Base-by-base conservation (phyloP, 2,888 invertebrate genomes). In the Eretmocerus hayati region DNA sequence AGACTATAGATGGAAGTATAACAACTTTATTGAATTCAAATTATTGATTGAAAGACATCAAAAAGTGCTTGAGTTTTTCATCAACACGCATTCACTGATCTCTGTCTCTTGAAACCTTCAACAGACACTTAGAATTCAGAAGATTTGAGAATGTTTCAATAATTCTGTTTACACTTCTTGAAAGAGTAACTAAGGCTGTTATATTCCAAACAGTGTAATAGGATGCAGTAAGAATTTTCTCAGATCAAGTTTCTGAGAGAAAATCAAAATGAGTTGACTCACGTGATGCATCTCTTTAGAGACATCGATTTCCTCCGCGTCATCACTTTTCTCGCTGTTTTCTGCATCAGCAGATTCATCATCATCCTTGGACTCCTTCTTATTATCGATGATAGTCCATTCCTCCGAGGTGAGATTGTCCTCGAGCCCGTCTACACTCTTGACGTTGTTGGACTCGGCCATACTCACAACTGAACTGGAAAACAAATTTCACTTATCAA, bases 301-400 rank as follows among this genome's bases (percentile, higher is more conserved):
- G 4, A 30, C 41, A 4, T 19, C 21, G 30, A 22, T 31, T 36
- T 46, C 43, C 15, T 46, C 30, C n/a, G 20, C 4, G 9, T 45
- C 21, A 6, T 44, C 21, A 18, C n/a, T 39, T 15, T 30, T 22
- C 21, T 47, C 41, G 32, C 16, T 39, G n/a, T 33, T 36, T 11
- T 41, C 32, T 31, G 48, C 39, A 4, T 53, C 32, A 13, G n/a
- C 43, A 36, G 32, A 19, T 31, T 6, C 2, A 48, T 32, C 15
- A 9, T 41, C 39, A 11, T 3, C 13, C 32, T 46, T 46, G 19
- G 45, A 21, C 4, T 51, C 51, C 18, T 49, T 55, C 22, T 48
- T 50, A n/a, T n/a, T n/a, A 26, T 52, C 47, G 42, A 57, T 52
- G 20, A 57, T 50, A 6, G 57, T 57, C 57, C 57, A 57, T 11